Base-by-base conservation (phyloP, 1,140 invertebrate species). In the Drosophila grimshawi region DNA sequence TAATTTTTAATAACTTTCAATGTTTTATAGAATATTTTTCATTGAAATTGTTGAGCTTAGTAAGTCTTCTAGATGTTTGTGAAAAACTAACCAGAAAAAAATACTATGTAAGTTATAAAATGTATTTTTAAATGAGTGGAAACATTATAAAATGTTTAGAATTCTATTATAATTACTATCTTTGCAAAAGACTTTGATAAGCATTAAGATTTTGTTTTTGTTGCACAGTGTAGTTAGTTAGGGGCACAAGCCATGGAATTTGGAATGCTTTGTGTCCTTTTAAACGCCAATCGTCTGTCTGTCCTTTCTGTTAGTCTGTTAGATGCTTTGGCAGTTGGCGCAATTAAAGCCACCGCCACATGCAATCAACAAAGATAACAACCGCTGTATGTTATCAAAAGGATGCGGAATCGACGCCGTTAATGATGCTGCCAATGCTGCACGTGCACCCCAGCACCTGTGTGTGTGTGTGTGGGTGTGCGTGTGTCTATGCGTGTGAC, bases 341-440 rank as follows among this genome's bases (percentile, higher is more conserved):
- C 64, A 49, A 39, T 66, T 66, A 48, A 39, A 63, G 51, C 39
- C 59, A 33, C 48, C 37, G 59, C 59, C 59, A 7, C 49, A 32
- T 43, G 35, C 80, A 82, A 82, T 82, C 80, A 82, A 56, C 73
- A 73, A 46, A 62, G 68, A 81, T 59, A 77, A 81, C 73, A 73
- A 45, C 37, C 19, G 19, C 19, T 19, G 19, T 19, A 19, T 19
- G 19, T 19, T 19, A 19, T 19, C 45, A 62, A 70, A 59, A 63
- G 32, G 32, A 8, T 61, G 53, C 61, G 35, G 46, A 32, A 37
- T 30, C 59, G 53, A 43, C 37, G 11, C 59, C 59, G 72, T 75
- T 75, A 75, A 75, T 75, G 66, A 75, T 69, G 71, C 57, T 68
- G 55, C 64, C 35, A 57, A 30, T 55, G 67, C 43, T 27, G 32